These are phyloP conservation scores for Shinisaurus crocodilurus DNA, from an alignment of 2,113 vertebrate genomes.

Conservation along the genomic window DNA sequence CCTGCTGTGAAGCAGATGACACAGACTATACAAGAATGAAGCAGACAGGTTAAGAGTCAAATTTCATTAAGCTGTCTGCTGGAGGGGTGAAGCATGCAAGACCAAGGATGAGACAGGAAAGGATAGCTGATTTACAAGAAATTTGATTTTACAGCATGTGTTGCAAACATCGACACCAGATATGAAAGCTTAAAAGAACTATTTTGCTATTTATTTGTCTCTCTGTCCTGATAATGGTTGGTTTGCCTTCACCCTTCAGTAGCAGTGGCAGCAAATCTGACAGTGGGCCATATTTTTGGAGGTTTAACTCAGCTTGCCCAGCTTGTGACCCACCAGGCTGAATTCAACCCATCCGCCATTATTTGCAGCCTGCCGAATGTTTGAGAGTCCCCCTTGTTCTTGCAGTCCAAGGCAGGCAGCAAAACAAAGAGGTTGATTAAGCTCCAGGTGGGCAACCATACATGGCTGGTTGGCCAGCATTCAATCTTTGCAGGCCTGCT, in stretches of 20 bases:
- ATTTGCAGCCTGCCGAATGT: neutral
- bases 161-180: slow-evolving; percentile 19
- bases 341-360: too few relatives aligned
- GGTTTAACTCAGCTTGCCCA: neutral
- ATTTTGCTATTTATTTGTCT: neutral
- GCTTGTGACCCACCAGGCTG: neutral
- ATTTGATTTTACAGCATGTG: slow-evolving; percentile 19
- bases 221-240: neutral
- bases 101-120: neutral
- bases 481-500: neutral
- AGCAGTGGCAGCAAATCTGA: neutral
- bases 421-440: neutral
- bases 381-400: neutral
- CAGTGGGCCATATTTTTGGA: too few relatives aligned
- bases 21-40: slow-evolving; percentile 63
- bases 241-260: neutral
- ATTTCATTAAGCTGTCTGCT: slow-evolving; percentile 56
- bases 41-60: slow-evolving; percentile 49
- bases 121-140: slow-evolving; percentile 13
- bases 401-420: neutral
- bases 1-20: slow-evolving; percentile 54
- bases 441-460: neutral
- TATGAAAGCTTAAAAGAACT: neutral
- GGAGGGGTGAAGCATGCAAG: slow-evolving; percentile 28
- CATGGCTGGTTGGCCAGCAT: neutral